Conservation (phyloP, 2,888 invertebrate genomes). For the Meganola albula region DNA sequence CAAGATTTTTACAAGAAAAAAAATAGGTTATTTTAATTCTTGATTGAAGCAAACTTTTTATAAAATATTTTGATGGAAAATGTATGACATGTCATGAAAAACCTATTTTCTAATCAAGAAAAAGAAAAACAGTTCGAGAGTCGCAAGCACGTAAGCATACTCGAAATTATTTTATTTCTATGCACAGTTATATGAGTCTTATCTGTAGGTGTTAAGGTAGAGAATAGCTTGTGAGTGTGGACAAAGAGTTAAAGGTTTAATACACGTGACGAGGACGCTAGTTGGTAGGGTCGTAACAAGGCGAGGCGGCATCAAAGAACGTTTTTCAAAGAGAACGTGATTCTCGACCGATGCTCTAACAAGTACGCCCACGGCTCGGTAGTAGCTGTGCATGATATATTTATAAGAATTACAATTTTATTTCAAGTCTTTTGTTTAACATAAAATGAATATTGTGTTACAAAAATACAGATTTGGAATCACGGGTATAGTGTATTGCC, state of each 20-base stretch:
- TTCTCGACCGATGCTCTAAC: conserved; percentile 59
- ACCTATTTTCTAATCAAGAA: conserved; percentile 39
- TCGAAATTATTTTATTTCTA: conserved; percentile 46
- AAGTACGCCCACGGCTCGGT: conserved; percentile 43
- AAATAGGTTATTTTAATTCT: conserved; percentile 42
- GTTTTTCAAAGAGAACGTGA: conserved; percentile 66
- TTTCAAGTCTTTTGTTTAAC: conserved; percentile 29
- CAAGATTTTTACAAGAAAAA: conserved; percentile 58
- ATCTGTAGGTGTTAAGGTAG: conserved; percentile 23
- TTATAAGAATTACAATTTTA: conserved; percentile 37
- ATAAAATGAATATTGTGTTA: neutral
- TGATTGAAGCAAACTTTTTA: conserved; percentile 9
- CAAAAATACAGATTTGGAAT: too few relatives aligned
- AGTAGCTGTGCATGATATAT: conserved; percentile 41
- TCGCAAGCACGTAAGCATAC: conserved; percentile 49
- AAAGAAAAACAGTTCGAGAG: conserved; percentile 45
- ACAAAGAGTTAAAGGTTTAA: conserved; percentile 46
- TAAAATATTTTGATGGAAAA: conserved; percentile 19
- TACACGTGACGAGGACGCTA: conserved; percentile 49
- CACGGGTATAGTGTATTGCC: too few relatives aligned
- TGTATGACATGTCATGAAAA: conserved; percentile 33
- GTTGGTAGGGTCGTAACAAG: conserved; percentile 54
- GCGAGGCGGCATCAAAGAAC: conserved; percentile 59
- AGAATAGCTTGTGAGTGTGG: conserved; percentile 23
- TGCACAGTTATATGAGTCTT: conserved; percentile 20